Conservation (phyloP, 2,888 invertebrate genomes). For the Eupithecia exiguata region DNA sequence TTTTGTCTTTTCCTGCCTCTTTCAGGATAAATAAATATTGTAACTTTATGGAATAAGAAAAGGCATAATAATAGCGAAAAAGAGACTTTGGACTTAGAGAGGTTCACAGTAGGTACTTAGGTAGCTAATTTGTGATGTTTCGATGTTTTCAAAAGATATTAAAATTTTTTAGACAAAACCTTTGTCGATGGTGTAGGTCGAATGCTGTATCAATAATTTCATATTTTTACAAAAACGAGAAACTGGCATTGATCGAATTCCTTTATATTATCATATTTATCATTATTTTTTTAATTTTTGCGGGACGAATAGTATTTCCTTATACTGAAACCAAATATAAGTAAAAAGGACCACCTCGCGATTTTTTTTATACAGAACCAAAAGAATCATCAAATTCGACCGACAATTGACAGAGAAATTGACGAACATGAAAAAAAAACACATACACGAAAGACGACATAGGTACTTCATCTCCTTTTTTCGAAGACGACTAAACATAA, state of each 20-base stretch:
- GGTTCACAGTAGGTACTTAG: not conserved
- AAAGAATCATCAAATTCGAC: not conserved
- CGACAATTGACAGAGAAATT: too few relatives aligned
- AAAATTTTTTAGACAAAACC: not conserved
- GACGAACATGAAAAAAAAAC: too few relatives aligned
- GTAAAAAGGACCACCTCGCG: too few relatives aligned
- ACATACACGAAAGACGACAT: too few relatives aligned
- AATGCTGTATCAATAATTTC: not conserved
- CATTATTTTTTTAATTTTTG: too few relatives aligned
- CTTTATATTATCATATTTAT: too few relatives aligned
- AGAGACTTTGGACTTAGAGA: not conserved
- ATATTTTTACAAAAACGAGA: too few relatives aligned
- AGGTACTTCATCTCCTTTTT: too few relatives aligned
- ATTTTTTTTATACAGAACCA: too few relatives aligned
- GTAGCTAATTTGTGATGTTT: not conserved
- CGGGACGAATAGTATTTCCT: too few relatives aligned
- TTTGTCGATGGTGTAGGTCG: not conserved
- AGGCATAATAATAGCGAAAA: not conserved
- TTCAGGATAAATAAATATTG: not conserved
- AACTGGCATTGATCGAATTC: too few relatives aligned
- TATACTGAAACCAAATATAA: too few relatives aligned
- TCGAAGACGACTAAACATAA: not conserved
- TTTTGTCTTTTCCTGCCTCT: not conserved
- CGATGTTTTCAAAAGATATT: not conserved
- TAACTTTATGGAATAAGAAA: not conserved